Conservation (phyloP, 2,113 vertebrate species). For the Pygoscelis antarcticus region DNA sequence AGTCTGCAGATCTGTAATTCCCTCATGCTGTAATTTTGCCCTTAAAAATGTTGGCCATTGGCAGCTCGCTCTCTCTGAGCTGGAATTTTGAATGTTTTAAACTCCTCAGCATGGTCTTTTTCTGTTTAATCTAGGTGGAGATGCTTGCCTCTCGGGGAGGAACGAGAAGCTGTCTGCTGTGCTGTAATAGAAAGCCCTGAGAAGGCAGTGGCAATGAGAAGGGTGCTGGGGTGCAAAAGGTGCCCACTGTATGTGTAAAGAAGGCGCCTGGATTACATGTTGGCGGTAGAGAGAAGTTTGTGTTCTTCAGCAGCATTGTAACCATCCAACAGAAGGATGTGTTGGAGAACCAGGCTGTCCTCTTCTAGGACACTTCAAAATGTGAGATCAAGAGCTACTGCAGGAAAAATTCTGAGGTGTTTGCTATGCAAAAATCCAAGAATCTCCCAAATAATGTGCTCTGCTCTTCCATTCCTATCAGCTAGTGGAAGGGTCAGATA, state of each 20-base stretch:
- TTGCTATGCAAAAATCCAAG: background rate
- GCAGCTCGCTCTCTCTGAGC: background rate
- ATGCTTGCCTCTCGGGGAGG: background rate
- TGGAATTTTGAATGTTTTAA: constrained; percentile 21
- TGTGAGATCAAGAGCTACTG: background rate
- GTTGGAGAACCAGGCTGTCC: background rate
- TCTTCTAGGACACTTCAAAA: background rate
- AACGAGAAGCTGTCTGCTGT: background rate
- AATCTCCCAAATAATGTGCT: background rate
- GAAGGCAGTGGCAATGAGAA: background rate
- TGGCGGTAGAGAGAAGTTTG: background rate
- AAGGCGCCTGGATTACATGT: background rate
- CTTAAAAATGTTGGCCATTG: constrained; percentile 35
- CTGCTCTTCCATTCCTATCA: background rate
- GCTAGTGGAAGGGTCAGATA: background rate
- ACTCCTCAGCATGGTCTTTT: background rate
- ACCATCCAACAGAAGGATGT: background rate
- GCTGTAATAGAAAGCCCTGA: background rate
- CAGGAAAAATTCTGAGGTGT: background rate
- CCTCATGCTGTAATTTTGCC: constrained; percentile 69
- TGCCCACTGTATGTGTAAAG: background rate
- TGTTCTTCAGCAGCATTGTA: background rate
- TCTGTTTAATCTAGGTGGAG: background rate
- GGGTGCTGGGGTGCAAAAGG: background rate
- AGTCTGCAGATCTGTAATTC: constrained; percentile 67